Evolutionary conservation across 2,888 invertebrate species (phyloP).

Genomic region (Bruchidius siliquastri): DNA sequence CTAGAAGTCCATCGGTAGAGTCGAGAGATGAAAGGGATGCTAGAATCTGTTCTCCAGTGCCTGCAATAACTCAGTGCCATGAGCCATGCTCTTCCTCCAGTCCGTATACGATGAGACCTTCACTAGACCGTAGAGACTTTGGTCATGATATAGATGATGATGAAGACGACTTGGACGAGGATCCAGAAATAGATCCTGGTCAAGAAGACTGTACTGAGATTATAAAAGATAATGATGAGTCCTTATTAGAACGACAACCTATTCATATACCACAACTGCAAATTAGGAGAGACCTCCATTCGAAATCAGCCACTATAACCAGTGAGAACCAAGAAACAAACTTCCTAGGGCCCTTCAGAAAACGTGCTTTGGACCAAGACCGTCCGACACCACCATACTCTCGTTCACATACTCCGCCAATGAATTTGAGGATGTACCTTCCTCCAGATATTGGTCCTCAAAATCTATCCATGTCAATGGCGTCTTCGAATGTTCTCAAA

Average conservation of each 20-base stretch:
- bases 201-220: conserved; percentile 42
- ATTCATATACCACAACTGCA: conserved; percentile 52
- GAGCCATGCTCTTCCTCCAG: conserved; percentile 41
- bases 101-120: conserved; percentile 72
- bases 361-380: conserved; percentile 55
- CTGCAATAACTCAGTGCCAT: conserved; percentile 68
- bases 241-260: conserved; percentile 56
- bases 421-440: conserved; percentile 36
- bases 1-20: conserved; percentile 40
- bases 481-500: conserved; percentile 38
- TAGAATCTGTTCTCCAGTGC: conserved; percentile 50
- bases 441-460: conserved; percentile 25
- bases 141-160: conserved; percentile 37
- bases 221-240: conserved; percentile 38
- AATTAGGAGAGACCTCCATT: conserved; percentile 67
- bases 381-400: conserved; percentile 31
- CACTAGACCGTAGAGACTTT: conserved; percentile 48
- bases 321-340: conserved; percentile 48
- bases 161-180: conserved; percentile 39
- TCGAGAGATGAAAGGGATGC: conserved; percentile 40
- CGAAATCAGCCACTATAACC: conserved; percentile 41
- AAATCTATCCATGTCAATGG: conserved; percentile 30
- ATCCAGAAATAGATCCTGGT: conserved; percentile 45
- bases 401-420: conserved; percentile 36
- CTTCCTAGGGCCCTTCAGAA: conserved; percentile 55